Conservation (phyloP, 2,113 vertebrate genomes). For the Neoarius graeffei region DNA sequence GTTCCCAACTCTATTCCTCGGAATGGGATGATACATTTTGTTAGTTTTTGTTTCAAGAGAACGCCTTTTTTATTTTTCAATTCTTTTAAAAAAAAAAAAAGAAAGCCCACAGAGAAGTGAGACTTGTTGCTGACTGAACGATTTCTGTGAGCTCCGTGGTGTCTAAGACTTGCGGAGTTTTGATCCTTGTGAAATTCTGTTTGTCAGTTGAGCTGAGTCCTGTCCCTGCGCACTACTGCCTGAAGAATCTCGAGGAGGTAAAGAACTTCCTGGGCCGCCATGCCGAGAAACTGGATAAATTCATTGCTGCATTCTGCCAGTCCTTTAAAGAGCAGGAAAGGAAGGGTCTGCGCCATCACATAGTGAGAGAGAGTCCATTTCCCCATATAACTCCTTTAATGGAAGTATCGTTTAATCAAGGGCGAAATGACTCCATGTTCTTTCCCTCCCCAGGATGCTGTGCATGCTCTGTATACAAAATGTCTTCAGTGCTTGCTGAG, state of each 20-base stretch:
- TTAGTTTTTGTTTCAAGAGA: neutral
- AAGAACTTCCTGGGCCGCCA: constrained; percentile 88
- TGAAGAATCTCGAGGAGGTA: constrained; percentile 88
- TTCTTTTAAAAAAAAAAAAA: neutral
- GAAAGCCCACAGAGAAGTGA: neutral
- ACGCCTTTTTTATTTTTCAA: neutral
- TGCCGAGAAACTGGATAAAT: constrained; percentile 84
- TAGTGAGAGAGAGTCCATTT: constrained; percentile 71
- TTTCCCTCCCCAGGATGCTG: constrained; percentile 79
- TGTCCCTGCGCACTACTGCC: constrained; percentile 71
- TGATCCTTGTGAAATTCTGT: constrained; percentile 19
- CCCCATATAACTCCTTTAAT: neutral
- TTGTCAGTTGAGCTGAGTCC: constrained; percentile 71
- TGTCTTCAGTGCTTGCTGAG: constrained; percentile 94
- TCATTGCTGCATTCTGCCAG: constrained; percentile 80
- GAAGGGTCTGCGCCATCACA: constrained; percentile 90
- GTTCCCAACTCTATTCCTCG: neutral
- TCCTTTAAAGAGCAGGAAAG: constrained; percentile 86
- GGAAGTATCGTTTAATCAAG: neutral
- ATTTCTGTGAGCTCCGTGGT: neutral
- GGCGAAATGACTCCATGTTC: neutral
- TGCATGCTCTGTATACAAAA: constrained; percentile 90
- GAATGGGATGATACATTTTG: neutral
- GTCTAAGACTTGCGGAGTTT: neutral
- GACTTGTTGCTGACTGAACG: neutral